Percentiles rank a stretch among this genome's conserved stretches.
phyloP scores from a whole-genome alignment of 92 coral and sea anemone genomes.

The Anthopleura xanthogrammica region DNA sequence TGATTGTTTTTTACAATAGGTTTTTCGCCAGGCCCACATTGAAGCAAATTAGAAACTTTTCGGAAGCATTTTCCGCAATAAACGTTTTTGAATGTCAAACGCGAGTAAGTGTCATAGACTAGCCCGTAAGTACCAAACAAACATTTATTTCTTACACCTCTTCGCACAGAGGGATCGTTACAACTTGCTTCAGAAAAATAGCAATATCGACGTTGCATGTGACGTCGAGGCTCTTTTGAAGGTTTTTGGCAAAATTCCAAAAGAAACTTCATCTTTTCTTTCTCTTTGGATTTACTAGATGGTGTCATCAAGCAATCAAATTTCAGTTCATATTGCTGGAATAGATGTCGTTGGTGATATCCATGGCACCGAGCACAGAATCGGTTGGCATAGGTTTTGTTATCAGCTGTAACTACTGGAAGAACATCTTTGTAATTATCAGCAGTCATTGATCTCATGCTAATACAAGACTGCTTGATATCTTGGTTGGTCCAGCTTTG shows the following conservation, averaged over 20 bases:
- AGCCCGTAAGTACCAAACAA: background rate
- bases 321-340: background rate
- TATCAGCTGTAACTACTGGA: slow-evolving; percentile 17
- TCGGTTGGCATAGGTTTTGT: background rate
- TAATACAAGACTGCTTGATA: slow-evolving; percentile 11
- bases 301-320: slow-evolving; percentile 28
- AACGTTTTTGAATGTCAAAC: slow-evolving; percentile 3
- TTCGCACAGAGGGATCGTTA: background rate
- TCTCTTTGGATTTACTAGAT: background rate
- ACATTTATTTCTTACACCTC: background rate
- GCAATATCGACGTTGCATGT: background rate
- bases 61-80: slow-evolving; percentile 1
- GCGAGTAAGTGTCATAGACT: background rate
- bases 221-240: background rate
- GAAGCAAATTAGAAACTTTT: background rate
- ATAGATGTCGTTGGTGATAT: background rate
- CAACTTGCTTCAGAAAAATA: background rate
- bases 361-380: slow-evolving; percentile 40
- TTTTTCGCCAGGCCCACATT: background rate
- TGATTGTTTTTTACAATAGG: background rate
- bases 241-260: slow-evolving; percentile 10
- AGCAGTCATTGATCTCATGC: background rate
- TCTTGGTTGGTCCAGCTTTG: slow-evolving; percentile 25
- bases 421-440: slow-evolving; percentile 13
- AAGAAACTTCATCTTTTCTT: slow-evolving; percentile 23